These are phyloP conservation scores for Alloplasta piceator DNA, from an alignment of 2,888 invertebrate genomes.

Conservation along the genomic window DNA sequence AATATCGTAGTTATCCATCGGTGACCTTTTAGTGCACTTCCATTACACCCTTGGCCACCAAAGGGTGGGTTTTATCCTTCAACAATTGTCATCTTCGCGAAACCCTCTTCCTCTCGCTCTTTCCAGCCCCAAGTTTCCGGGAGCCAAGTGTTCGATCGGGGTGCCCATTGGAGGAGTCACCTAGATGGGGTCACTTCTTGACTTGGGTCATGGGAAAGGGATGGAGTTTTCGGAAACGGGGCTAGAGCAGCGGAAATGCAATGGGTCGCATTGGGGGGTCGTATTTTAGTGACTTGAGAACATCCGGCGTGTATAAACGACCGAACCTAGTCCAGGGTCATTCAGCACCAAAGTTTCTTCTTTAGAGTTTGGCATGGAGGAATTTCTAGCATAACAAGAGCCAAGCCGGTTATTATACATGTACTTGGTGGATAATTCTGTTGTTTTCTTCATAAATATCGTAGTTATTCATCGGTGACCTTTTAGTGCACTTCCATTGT, in stretches of 20 bases:
- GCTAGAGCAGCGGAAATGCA: too few relatives aligned
- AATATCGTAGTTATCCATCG: slow-evolving; percentile 17
- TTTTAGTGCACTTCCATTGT: slow-evolving; percentile 1
- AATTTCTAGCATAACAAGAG: slow-evolving; percentile 35
- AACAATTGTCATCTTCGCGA: too few relatives aligned
- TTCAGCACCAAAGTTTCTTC: slow-evolving; percentile 38
- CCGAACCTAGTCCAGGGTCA: slow-evolving; percentile 25
- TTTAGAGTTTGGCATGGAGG: slow-evolving; percentile 43
- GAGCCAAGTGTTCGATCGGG: too few relatives aligned
- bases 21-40: slow-evolving; percentile 24
- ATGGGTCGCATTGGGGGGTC: too few relatives aligned
- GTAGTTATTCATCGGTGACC: slow-evolving; percentile 24
- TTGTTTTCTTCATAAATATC: slow-evolving; percentile 36
- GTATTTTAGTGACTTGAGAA: not conserved
- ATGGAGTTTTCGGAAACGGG: too few relatives aligned
- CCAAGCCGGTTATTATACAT: not conserved
- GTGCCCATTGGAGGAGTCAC: too few relatives aligned
- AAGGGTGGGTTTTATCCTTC: too few relatives aligned
- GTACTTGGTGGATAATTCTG: slow-evolving; percentile 8
- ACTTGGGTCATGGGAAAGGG: too few relatives aligned
- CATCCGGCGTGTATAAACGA: slow-evolving; percentile 37
- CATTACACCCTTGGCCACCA: too few relatives aligned
- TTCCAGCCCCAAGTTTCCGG: not conserved
- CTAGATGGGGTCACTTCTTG: too few relatives aligned
- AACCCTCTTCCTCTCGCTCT: slow-evolving; percentile 1